Conservation (phyloP, 1,140 invertebrate genomes). For the Physella acuta region DNA sequence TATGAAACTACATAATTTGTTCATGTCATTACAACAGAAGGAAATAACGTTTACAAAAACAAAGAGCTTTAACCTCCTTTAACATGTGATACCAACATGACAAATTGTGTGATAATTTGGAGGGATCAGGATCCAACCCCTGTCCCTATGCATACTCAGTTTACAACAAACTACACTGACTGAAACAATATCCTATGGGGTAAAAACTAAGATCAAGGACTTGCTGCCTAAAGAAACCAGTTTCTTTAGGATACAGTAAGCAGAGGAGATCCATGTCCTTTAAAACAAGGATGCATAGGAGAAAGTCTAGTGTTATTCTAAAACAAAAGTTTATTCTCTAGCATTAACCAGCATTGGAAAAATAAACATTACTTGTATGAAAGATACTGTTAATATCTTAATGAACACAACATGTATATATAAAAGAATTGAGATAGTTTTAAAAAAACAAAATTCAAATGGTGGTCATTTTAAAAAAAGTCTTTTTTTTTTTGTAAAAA, state of each 20-base stretch:
- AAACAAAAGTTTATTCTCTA: no score
- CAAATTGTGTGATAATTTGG: not conserved
- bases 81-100: not conserved
- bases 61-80: not conserved
- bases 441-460: no score
- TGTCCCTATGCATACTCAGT: not conserved
- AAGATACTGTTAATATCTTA: no score
- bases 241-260: not conserved
- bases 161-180: not conserved
- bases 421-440: no score
- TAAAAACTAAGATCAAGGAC: no score
- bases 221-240: no score
- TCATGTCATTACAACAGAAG: conserved; percentile 6
- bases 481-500: no score
- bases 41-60: not conserved
- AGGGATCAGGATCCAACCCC: not conserved
- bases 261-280: not conserved
- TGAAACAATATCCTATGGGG: not conserved
- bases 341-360: no score
- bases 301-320: no score
- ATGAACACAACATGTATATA: no score
- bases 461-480: no score
- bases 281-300: not conserved
- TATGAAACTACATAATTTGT: conserved; percentile 16
- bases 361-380: no score